phyloP scores from a whole-genome alignment of 2,113 vertebrate genomes.

The Procavia capensis region DNA sequence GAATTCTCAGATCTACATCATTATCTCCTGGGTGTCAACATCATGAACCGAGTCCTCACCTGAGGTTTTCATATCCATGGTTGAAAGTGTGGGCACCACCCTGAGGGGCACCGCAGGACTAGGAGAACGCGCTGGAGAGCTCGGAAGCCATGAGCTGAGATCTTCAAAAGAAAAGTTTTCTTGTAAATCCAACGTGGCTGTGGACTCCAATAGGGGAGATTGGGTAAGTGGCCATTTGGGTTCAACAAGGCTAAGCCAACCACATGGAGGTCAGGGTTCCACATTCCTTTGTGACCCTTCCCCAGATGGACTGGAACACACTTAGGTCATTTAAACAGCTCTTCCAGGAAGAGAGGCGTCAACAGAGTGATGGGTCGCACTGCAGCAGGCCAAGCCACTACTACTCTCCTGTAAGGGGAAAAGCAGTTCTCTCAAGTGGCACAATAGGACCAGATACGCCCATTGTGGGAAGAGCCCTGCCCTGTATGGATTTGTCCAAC shows the following conservation, averaged over 20 bases:
- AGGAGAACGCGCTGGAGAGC: slow-evolving; percentile 89
- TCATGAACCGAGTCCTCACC: slow-evolving; percentile 85
- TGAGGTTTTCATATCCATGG: slow-evolving; percentile 96
- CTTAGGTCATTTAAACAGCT: slow-evolving; percentile 69
- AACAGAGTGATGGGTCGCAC: slow-evolving; percentile 69
- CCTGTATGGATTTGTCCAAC: background rate
- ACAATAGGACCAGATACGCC: slow-evolving; percentile 62
- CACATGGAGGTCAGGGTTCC: slow-evolving; percentile 66
- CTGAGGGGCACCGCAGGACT: slow-evolving; percentile 92
- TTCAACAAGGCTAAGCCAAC: slow-evolving; percentile 51
- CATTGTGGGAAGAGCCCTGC: slow-evolving; percentile 51
- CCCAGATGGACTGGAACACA: slow-evolving; percentile 63
- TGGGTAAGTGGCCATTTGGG: slow-evolving; percentile 40
- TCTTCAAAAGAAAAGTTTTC: slow-evolving; percentile 86
- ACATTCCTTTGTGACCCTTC: slow-evolving; percentile 74
- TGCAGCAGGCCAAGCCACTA: slow-evolving; percentile 78
- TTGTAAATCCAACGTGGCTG: slow-evolving; percentile 72
- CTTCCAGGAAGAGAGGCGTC: slow-evolving; percentile 74
- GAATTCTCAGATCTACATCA: background rate
- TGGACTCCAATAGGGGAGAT: slow-evolving; percentile 74
- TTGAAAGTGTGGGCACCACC: slow-evolving; percentile 95
- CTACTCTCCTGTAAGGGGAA: slow-evolving; percentile 77
- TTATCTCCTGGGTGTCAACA: accelerated
- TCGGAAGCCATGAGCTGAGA: slow-evolving; percentile 92
- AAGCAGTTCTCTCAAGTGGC: slow-evolving; percentile 77